These are phyloP conservation scores for Elysia crispata DNA, from an alignment of 2,888 invertebrate genomes.

Conservation along the genomic window DNA sequence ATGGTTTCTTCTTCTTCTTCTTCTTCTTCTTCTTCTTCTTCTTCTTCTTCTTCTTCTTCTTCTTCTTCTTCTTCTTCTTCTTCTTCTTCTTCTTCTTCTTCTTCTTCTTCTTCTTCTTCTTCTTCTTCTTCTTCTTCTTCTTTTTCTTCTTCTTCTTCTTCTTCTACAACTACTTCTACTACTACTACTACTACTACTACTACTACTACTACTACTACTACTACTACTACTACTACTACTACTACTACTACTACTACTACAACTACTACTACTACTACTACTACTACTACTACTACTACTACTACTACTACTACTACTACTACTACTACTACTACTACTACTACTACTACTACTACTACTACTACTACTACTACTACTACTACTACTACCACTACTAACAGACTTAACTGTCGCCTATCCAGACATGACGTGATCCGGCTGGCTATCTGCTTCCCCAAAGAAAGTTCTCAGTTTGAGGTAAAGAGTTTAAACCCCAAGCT, in stretches of 20 bases:
- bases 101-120: background rate
- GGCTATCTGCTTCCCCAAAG: no score
- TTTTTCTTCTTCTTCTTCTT: background rate
- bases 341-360: constrained; percentile 34
- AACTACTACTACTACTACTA: constrained; percentile 17
- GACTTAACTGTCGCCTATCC: background rate
- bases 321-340: constrained; percentile 35
- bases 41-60: background rate
- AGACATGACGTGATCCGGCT: no score
- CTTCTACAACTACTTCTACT: constrained; percentile 6
- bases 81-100: background rate
- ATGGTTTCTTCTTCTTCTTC: constrained; percentile 1
- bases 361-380: constrained; percentile 34
- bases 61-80: background rate
- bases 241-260: constrained; percentile 13
- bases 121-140: background rate
- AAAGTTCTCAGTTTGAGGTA: no score
- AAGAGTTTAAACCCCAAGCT: no score
- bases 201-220: constrained; percentile 25
- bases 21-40: background rate
- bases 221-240: background rate
- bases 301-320: constrained; percentile 31
- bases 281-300: constrained; percentile 30
- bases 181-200: constrained; percentile 23
- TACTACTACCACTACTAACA: constrained; percentile 29